Percentiles rank a stretch among this genome's conserved stretches.
phyloP scores from a whole-genome alignment of 2,113 vertebrate genomes.

The Acrocephalus kingi region DNA sequence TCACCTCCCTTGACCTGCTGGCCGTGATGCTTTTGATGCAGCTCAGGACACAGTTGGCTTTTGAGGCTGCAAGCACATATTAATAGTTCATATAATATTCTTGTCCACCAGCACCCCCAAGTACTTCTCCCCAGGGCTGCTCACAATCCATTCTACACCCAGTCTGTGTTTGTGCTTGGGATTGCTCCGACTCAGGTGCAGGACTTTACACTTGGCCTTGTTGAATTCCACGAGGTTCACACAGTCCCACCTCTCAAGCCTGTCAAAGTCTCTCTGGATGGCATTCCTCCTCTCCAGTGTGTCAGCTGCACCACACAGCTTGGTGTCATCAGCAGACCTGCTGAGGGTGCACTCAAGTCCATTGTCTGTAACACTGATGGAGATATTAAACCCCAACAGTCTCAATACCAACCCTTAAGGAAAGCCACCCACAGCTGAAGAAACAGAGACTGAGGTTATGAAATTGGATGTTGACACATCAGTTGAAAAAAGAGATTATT shows the following conservation, averaged over 20 bases:
- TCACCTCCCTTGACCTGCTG: background rate
- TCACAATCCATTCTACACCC: background rate
- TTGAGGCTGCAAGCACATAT: background rate
- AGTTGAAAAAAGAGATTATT: background rate
- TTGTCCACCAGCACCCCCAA: background rate
- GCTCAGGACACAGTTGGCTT: background rate
- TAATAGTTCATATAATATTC: background rate
- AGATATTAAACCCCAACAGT: background rate
- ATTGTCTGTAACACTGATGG: background rate
- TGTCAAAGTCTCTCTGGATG: background rate
- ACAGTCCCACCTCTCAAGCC: background rate
- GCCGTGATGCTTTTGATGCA: background rate
- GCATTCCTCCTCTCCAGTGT: background rate
- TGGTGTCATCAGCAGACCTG: background rate
- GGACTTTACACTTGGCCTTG: background rate
- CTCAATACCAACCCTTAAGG: background rate
- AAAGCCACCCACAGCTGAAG: background rate
- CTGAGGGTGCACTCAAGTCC: background rate
- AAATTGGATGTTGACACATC: background rate
- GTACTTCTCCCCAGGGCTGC: background rate
- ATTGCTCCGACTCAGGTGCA: background rate
- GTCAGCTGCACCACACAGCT: background rate
- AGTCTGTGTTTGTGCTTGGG: background rate
- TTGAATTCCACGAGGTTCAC: background rate
- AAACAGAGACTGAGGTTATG: background rate